These are phyloP conservation scores for Galago senegalensis DNA, from an alignment of 2,797 vertebrate genomes.

Conservation along the genomic window DNA sequence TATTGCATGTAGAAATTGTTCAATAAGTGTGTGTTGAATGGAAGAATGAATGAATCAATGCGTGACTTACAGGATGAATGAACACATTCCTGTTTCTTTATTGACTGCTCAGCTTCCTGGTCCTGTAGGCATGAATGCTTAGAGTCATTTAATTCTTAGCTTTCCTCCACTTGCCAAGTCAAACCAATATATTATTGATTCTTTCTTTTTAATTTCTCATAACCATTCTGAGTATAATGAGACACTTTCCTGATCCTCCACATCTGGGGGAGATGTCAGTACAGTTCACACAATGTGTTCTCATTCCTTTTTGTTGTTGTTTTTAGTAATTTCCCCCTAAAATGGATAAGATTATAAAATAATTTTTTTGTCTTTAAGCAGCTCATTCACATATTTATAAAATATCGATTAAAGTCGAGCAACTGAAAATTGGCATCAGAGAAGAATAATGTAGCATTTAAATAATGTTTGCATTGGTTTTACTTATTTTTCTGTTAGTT, in stretches of 20 bases:
- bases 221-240: neutral
- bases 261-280: neutral
- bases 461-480: neutral
- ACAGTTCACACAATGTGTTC: neutral
- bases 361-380: neutral
- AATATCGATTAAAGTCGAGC: conserved; percentile 4
- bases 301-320: neutral
- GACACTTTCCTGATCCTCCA: neutral
- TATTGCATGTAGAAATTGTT: neutral
- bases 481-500: conserved; percentile 21
- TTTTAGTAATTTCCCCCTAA: neutral
- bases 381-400: conserved; percentile 22
- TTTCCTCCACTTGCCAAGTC: neutral
- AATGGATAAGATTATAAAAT: neutral
- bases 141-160: neutral
- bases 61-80: neutral
- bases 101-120: neutral
- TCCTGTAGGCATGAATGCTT: neutral
- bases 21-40: neutral
- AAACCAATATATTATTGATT: neutral
- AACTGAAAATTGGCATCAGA: neutral
- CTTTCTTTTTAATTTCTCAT: conserved; percentile 22
- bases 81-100: neutral
- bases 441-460: neutral
- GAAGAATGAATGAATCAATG: neutral